These are phyloP conservation scores for Tricholauxania praeusta DNA, from an alignment of 2,888 invertebrate genomes.

Conservation along the genomic window DNA sequence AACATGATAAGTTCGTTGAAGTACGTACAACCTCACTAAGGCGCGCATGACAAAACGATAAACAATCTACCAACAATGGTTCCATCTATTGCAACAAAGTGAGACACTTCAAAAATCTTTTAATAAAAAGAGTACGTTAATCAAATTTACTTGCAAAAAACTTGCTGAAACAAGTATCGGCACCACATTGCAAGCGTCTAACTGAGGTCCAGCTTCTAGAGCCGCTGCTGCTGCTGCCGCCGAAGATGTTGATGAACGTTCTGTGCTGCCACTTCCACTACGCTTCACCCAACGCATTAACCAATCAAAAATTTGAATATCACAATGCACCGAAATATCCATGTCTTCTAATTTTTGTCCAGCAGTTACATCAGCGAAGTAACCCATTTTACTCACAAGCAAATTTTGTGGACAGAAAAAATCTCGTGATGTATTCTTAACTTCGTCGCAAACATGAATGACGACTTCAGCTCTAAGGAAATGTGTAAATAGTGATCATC, in stretches of 20 bases:
- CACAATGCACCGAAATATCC: constrained; percentile 97
- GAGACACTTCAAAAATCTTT: not conserved
- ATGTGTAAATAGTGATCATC: not conserved
- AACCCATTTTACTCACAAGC: constrained; percentile 92
- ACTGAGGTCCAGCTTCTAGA: constrained; percentile 72
- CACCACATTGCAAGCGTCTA: constrained; percentile 88
- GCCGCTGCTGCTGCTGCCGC: constrained; percentile 65
- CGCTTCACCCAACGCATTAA: constrained; percentile 95
- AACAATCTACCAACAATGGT: constrained; percentile 85
- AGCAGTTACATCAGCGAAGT: constrained; percentile 90
- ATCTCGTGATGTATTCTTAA: constrained; percentile 88
- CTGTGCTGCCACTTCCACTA: constrained; percentile 65
- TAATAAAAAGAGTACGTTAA: not conserved
- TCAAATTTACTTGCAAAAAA: constrained; percentile 76
- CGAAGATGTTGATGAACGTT: constrained; percentile 37
- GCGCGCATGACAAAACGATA: constrained; percentile 87
- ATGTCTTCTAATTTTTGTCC: constrained; percentile 88
- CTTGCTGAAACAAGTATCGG: constrained; percentile 95
- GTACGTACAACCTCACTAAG: constrained; percentile 89
- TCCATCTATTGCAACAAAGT: constrained; percentile 78
- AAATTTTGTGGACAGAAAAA: constrained; percentile 90
- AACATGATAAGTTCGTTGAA: constrained; percentile 87
- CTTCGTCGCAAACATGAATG: constrained; percentile 96
- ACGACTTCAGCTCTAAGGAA: constrained; percentile 80
- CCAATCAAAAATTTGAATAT: constrained; percentile 96